A percentile compares a stretch with the other conserved stretches of the same genome.
phyloP scores from a whole-genome alignment of 2,113 vertebrate genomes.

The Ochotona princeps region DNA sequence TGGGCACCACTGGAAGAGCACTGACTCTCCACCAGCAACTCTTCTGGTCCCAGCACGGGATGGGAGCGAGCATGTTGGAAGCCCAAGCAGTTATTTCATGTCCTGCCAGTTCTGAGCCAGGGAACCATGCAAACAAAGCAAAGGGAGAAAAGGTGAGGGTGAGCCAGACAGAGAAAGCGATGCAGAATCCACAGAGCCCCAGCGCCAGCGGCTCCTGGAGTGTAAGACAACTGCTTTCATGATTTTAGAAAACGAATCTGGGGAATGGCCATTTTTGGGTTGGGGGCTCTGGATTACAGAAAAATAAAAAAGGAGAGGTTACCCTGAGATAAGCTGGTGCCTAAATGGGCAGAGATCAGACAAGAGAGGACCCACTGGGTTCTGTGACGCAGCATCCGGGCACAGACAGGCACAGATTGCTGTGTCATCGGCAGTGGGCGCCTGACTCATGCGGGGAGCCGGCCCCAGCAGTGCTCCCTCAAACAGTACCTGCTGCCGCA shows the following conservation, averaged over 20 bases:
- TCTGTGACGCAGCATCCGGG: slow-evolving; percentile 3
- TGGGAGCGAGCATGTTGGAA: not conserved
- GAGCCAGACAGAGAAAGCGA: slow-evolving; percentile 26
- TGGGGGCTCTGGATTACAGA: not conserved
- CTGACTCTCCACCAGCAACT: not conserved
- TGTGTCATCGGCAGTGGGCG: slow-evolving; percentile 10
- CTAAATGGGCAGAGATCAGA: slow-evolving; percentile 27
- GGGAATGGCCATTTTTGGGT: not conserved
- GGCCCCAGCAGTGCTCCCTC: slow-evolving; percentile 65
- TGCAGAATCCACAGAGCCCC: not conserved
- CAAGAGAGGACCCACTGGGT: not conserved
- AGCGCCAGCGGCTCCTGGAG: not conserved
- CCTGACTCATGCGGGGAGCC: slow-evolving; percentile 66
- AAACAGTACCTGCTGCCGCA: slow-evolving; percentile 64
- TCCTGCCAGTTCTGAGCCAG: not conserved
- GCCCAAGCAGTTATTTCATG: not conserved
- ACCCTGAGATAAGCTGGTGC: slow-evolving; percentile 3
- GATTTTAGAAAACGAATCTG: slow-evolving; percentile 20
- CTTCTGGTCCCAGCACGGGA: not conserved
- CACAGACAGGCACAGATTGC: slow-evolving; percentile 67
- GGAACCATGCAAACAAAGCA: not conserved
- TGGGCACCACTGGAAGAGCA: not conserved
- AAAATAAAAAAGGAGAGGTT: not conserved
- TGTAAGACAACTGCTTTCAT: not conserved
- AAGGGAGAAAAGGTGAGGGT: not conserved